Evolutionary conservation across 2,113 vertebrate species (phyloP).

Genomic region (Rhinoptilus africanus): DNA sequence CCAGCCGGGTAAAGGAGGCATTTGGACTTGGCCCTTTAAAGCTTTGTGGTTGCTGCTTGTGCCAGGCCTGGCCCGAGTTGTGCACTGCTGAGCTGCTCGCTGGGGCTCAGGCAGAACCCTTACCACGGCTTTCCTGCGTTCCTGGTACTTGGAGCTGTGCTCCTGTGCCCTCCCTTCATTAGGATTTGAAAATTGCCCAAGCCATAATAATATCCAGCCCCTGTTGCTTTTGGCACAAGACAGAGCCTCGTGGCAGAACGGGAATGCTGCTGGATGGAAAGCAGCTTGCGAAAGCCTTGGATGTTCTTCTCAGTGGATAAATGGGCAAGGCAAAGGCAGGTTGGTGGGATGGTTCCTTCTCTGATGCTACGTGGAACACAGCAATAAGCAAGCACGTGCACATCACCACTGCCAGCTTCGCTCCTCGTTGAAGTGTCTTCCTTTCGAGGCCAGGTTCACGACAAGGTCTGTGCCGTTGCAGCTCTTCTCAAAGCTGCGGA

Average conservation of each 20-base stretch:
- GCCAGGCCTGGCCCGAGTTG: not conserved
- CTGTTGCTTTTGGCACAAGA: not conserved
- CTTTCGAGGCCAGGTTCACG: not conserved
- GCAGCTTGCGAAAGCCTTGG: not conserved
- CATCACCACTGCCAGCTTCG: not conserved
- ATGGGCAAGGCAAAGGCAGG: not conserved
- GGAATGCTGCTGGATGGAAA: not conserved
- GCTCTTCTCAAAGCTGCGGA: not conserved
- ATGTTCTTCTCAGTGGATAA: not conserved
- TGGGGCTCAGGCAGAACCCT: not conserved
- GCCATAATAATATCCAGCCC: not conserved
- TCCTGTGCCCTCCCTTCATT: not conserved
- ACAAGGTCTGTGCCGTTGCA: not conserved
- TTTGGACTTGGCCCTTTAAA: not conserved
- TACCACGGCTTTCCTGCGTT: not conserved
- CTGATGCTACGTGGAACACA: not conserved
- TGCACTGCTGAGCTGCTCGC: not conserved
- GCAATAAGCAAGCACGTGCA: not conserved
- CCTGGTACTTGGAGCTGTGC: not conserved
- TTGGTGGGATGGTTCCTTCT: not conserved
- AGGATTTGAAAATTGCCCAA: not conserved
- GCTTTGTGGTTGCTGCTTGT: not conserved
- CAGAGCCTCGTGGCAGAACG: not conserved
- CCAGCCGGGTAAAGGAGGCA: not conserved
- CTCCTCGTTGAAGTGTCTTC: not conserved